Evolutionary conservation across 2,888 invertebrate genomes (phyloP), one percentile per base, ranked within the genome.

Genomic region (Limnephilus auricula): DNA sequence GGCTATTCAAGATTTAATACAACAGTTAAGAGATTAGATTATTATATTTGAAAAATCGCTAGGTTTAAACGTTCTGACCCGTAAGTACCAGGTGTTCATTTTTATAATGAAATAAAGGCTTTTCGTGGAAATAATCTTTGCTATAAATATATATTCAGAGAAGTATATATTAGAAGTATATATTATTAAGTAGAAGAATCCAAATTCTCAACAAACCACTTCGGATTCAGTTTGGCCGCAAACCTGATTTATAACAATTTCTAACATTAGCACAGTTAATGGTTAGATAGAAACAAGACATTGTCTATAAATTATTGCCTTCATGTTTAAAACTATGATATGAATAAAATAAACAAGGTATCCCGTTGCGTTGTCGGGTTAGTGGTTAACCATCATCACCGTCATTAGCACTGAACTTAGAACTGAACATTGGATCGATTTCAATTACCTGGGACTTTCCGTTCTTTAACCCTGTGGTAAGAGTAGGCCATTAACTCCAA

Each of bases 1-100:
- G 30, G 37, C 40, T 85, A n/a, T 85, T 37, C 50, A 45, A 86
- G 45, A 86, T n/a, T 86, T 32, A 30, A 32, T 86, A 15, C 31
- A 86, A 86, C 50, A 86, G 65, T 86, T 86, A n/a, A 2, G 65
- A 65, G 65, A 65, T 25, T 9, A 65, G 9, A 65, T 65, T 65
- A 65, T 65, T 45, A 45, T 13, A 45, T 45, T 37, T 65, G 25
- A n/a, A 18, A 18, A 50, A 0, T 25, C 65, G 25, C 65, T n/a
- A 25, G 2, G 65, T 9, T 65, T 9, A 65, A 65, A 65, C 65
- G n/a, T 65, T 65, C 65, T 65, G 65, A 65, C 65, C n/a, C 25
- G n/a, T 65, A 65, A 65, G n/a, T 45, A 45, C 45, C 45, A 45
- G 15, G 45, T 10, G n/a, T 65, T 65, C 25, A 25, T 65, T 25